phyloP scores from a whole-genome alignment of 2,113 vertebrate species.

The Anguilla japonica region DNA sequence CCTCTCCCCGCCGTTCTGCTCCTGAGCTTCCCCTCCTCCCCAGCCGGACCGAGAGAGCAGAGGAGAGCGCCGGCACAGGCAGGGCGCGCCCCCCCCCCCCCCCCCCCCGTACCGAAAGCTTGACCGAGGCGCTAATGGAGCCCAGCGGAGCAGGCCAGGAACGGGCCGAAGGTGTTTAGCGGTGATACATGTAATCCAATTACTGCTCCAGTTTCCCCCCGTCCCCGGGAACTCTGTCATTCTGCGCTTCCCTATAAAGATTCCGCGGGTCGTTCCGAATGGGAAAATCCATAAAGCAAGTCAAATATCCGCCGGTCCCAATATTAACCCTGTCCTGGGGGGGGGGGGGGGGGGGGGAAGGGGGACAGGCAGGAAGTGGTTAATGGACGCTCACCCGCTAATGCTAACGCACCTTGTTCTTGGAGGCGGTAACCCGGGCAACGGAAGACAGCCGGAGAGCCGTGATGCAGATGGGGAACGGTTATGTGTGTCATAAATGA shows the following conservation, averaged over 20 bases:
- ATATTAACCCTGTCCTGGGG: not conserved
- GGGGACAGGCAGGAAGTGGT: not conserved
- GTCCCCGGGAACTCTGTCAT: not conserved
- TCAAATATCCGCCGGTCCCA: not conserved
- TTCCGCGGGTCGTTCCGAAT: not conserved
- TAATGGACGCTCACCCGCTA: not conserved
- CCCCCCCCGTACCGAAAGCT: not conserved
- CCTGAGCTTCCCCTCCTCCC: not conserved
- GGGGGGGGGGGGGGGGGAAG: too few relatives aligned
- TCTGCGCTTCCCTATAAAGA: not conserved
- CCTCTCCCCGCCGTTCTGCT: too few relatives aligned
- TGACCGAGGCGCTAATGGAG: not conserved
- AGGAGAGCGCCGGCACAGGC: not conserved
- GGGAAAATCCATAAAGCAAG: slow-evolving; percentile 1
- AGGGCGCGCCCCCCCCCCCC: not conserved
- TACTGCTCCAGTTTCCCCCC: not conserved
- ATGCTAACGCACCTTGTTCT: not conserved
- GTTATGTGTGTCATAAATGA: not conserved
- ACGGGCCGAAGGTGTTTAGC: not conserved
- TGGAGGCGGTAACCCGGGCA: not conserved
- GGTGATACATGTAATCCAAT: slow-evolving; percentile 7
- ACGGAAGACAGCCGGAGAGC: not conserved
- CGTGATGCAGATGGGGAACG: not conserved
- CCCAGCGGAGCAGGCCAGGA: not conserved
- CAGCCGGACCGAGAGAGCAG: not conserved